phyloP scores from a whole-genome alignment of 2,888 invertebrate species.

The Cryptocheilus praepositus region DNA sequence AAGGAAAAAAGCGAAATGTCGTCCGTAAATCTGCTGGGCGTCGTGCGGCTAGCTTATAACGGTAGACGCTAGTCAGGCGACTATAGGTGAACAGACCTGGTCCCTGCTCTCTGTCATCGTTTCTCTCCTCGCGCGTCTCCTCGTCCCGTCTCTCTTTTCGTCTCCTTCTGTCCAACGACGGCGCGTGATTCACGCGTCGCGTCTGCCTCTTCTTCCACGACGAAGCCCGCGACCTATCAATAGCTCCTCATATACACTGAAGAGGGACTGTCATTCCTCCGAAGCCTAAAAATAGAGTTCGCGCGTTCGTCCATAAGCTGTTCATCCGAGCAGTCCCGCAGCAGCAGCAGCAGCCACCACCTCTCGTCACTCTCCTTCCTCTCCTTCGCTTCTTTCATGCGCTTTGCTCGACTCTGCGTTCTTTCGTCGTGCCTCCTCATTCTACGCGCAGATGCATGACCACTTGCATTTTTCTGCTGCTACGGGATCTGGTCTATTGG shows the following conservation, averaged over 20 bases:
- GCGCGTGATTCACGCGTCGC: constrained; percentile 63
- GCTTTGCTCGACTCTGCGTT: constrained; percentile 1
- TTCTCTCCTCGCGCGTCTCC: constrained; percentile 2
- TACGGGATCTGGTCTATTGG: too few relatives aligned
- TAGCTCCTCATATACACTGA: constrained; percentile 68
- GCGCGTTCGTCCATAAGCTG: constrained; percentile 51
- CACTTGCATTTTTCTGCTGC: background rate
- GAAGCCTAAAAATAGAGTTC: constrained; percentile 67
- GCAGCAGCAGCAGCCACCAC: background rate
- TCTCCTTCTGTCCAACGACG: constrained; percentile 12
- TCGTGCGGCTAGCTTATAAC: constrained; percentile 11
- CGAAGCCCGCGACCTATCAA: constrained; percentile 66
- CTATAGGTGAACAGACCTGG: constrained; percentile 41
- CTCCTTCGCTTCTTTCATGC: background rate
- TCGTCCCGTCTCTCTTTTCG: background rate
- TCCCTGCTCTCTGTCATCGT: background rate
- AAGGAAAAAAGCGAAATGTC: too few relatives aligned
- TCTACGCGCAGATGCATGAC: background rate
- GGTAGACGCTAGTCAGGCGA: constrained; percentile 15
- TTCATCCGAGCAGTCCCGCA: constrained; percentile 26
- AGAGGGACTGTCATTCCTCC: constrained; percentile 71
- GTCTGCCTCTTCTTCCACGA: constrained; percentile 49
- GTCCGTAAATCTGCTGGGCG: background rate
- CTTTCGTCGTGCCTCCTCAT: background rate
- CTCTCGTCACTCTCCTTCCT: too few relatives aligned